Evolutionary conservation across 2,888 invertebrate species (phyloP).

Genomic region (Dryocosmus kuriphilus): DNA sequence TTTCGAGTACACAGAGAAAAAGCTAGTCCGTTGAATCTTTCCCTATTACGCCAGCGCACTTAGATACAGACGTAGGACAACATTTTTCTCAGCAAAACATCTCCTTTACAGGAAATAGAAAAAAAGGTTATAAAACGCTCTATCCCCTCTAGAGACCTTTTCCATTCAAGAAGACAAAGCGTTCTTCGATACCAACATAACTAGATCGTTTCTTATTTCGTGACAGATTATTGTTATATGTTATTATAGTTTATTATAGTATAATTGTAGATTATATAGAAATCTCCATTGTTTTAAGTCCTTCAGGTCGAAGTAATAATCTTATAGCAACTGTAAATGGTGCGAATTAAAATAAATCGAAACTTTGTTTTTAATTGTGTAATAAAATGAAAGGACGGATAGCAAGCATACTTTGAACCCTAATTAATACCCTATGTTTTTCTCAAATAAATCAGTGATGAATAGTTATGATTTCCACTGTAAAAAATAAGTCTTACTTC

Average conservation of each 20-base stretch:
- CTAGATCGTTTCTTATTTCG: conserved; percentile 21
- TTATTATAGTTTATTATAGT: background rate
- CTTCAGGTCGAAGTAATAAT: too few relatives aligned
- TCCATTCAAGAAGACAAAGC: conserved; percentile 35
- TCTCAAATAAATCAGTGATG: too few relatives aligned
- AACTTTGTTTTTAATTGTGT: background rate
- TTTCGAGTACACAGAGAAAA: conserved; percentile 50
- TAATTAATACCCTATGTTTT: too few relatives aligned
- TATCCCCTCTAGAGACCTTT: conserved; percentile 14
- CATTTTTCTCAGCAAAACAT: conserved; percentile 36
- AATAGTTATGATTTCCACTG: too few relatives aligned
- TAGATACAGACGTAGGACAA: conserved; percentile 37
- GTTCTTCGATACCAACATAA: conserved; percentile 29
- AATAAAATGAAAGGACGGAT: background rate
- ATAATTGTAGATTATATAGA: too few relatives aligned
- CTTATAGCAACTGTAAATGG: too few relatives aligned
- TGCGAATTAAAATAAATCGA: too few relatives aligned
- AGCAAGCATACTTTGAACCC: background rate
- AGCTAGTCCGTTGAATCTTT: conserved; percentile 37
- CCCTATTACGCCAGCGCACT: conserved; percentile 29
- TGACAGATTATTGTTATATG: background rate
- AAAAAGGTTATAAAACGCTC: conserved; percentile 35
- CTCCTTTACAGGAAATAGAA: conserved; percentile 38
- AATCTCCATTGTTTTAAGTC: background rate
- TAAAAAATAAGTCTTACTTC: too few relatives aligned